These are phyloP conservation scores for Cybosia mesomella DNA, from an alignment of 2,888 invertebrate genomes.

Conservation along the genomic window DNA sequence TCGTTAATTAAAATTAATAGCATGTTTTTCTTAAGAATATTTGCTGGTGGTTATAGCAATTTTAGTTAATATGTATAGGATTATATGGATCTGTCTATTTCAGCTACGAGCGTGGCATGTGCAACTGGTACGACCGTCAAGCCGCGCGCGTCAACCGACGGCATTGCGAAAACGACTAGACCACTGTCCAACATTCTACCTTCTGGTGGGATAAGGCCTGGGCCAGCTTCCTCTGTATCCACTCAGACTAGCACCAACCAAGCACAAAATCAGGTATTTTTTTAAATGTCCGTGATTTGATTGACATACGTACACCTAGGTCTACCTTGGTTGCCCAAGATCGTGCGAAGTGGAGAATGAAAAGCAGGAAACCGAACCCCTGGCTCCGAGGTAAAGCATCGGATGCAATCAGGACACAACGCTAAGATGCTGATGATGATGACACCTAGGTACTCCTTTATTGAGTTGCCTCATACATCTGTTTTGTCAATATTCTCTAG, in stretches of 20 bases:
- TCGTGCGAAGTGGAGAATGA: no score
- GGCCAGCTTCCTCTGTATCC: conserved; percentile 94
- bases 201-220: conserved; percentile 88
- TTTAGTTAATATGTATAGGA: neutral
- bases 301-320: no score
- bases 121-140: conserved; percentile 69
- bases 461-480: no score
- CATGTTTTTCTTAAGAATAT: neutral
- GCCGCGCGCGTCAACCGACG: conserved; percentile 76
- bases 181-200: conserved; percentile 89
- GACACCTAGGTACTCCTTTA: no score
- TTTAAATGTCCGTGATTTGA: no score
- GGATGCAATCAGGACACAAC: no score
- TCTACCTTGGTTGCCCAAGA: no score
- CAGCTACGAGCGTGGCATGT: conserved; percentile 77
- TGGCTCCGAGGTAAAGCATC: no score
- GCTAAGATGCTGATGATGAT: no score
- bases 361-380: no score
- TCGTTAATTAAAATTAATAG: no score
- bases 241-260: conserved; percentile 91
- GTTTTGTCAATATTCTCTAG: no score
- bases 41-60: neutral
- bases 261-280: conserved; percentile 79
- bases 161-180: conserved; percentile 77
- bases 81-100: conserved; percentile 7